Conservation (phyloP, 2,888 invertebrate genomes). For the Mesopsocus fuscifrons region DNA sequence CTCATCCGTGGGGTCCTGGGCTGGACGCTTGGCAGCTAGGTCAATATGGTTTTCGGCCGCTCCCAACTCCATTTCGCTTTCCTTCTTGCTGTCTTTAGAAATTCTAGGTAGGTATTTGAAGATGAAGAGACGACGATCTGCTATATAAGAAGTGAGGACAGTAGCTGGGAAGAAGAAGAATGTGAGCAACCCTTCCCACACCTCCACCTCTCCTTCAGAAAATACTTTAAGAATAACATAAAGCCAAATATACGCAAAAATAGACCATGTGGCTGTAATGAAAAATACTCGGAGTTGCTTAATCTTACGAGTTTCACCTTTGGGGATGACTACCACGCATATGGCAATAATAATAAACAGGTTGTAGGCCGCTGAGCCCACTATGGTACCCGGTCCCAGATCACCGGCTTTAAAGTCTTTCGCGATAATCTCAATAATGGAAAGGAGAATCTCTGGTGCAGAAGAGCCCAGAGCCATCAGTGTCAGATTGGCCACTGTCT, state of each 20-base stretch:
- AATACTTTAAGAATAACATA: constrained; percentile 82
- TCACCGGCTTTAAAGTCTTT: constrained; percentile 92
- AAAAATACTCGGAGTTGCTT: constrained; percentile 94
- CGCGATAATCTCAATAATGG: constrained; percentile 94
- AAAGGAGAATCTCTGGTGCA: constrained; percentile 93
- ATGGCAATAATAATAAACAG: constrained; percentile 94
- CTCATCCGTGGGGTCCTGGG: constrained; percentile 31
- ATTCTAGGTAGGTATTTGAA: constrained; percentile 70
- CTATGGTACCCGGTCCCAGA: constrained; percentile 94
- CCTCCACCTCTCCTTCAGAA: constrained; percentile 71
- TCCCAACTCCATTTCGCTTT: constrained; percentile 78
- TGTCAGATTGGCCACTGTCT: constrained; percentile 95
- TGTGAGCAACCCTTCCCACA: constrained; percentile 96
- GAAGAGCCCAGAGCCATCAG: constrained; percentile 98
- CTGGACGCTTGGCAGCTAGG: constrained; percentile 24
- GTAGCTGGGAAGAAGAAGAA: constrained; percentile 94
- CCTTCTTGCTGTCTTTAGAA: constrained; percentile 64
- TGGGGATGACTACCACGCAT: constrained; percentile 73
- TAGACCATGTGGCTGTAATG: constrained; percentile 93
- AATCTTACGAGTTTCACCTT: constrained; percentile 78
- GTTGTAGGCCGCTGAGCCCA: constrained; percentile 97
- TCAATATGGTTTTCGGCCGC: constrained; percentile 51
- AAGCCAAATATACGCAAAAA: constrained; percentile 98
- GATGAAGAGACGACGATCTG: constrained; percentile 68
- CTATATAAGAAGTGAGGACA: constrained; percentile 89